Evolutionary conservation across 2,888 invertebrate genomes (phyloP).

Genomic region (Marronus borbonicus): DNA sequence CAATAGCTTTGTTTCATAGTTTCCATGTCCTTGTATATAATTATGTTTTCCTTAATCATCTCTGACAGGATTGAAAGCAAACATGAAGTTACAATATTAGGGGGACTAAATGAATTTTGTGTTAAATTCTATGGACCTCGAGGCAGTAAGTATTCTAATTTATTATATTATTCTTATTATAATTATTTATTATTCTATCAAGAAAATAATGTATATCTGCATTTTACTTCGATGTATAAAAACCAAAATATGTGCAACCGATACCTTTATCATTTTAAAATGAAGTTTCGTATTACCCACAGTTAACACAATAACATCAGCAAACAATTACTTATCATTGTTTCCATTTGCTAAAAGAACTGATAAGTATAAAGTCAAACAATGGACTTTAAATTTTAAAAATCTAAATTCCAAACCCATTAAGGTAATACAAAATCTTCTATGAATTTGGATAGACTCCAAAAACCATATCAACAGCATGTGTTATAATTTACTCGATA

Average conservation of each 20-base stretch:
- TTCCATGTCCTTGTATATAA: conserved; percentile 63
- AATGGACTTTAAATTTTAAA: too few relatives aligned
- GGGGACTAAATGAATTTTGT: conserved; percentile 98
- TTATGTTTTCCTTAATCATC: conserved; percentile 63
- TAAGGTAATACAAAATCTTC: not conserved
- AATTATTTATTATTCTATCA: too few relatives aligned
- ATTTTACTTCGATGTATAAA: not conserved
- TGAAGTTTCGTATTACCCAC: too few relatives aligned
- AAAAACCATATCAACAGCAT: not conserved
- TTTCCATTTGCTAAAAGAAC: too few relatives aligned
- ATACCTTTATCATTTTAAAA: not conserved
- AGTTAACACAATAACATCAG: too few relatives aligned
- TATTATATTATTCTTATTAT: not conserved
- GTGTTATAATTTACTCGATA: too few relatives aligned
- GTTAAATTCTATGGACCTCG: conserved; percentile 99
- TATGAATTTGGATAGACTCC: conserved; percentile 1
- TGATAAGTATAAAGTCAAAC: too few relatives aligned
- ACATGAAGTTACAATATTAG: conserved; percentile 98
- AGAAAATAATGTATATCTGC: not conserved
- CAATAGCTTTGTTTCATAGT: conserved; percentile 49
- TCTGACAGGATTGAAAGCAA: conserved; percentile 94
- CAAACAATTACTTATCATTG: too few relatives aligned
- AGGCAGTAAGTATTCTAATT: conserved; percentile 82
- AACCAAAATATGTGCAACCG: not conserved
- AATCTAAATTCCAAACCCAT: not conserved